These are phyloP conservation scores for Trissoscelio sp. DNA, from an alignment of 2,888 invertebrate genomes.

Conservation along the genomic window DNA sequence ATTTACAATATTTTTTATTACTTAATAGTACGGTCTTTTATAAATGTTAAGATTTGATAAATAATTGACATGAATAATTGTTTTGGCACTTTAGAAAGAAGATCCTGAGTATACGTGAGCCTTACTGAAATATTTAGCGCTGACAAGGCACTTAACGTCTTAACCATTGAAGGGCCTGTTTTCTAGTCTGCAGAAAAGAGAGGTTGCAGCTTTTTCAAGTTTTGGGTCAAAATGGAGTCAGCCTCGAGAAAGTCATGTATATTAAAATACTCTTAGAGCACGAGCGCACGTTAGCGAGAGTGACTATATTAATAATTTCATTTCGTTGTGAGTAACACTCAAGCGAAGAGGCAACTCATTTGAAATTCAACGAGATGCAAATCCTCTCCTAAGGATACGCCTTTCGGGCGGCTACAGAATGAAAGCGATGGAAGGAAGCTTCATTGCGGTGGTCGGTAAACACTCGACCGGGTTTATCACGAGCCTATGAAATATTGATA, in stretches of 20 bases:
- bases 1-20: too few relatives aligned
- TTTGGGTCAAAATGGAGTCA: constrained; percentile 74
- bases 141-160: constrained; percentile 70
- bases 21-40: too few relatives aligned
- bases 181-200: constrained; percentile 50
- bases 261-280: constrained; percentile 72
- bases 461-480: constrained; percentile 79
- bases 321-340: constrained; percentile 77
- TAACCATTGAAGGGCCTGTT: constrained; percentile 64
- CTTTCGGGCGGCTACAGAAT: constrained; percentile 75
- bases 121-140: constrained; percentile 68
- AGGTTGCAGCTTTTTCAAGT: constrained; percentile 72
- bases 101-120: constrained; percentile 20
- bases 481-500: constrained; percentile 82
- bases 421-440: constrained; percentile 77
- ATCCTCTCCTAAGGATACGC: constrained; percentile 74
- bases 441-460: constrained; percentile 79
- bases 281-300: constrained; percentile 61
- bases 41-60: neutral
- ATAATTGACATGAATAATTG: constrained; percentile 33
- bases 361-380: constrained; percentile 83
- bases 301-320: constrained; percentile 79
- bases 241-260: constrained; percentile 69
- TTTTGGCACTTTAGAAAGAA: constrained; percentile 24
- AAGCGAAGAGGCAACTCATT: constrained; percentile 76